phyloP scores from a whole-genome alignment of 2,888 invertebrate species.

The Lathronympha strigana region DNA sequence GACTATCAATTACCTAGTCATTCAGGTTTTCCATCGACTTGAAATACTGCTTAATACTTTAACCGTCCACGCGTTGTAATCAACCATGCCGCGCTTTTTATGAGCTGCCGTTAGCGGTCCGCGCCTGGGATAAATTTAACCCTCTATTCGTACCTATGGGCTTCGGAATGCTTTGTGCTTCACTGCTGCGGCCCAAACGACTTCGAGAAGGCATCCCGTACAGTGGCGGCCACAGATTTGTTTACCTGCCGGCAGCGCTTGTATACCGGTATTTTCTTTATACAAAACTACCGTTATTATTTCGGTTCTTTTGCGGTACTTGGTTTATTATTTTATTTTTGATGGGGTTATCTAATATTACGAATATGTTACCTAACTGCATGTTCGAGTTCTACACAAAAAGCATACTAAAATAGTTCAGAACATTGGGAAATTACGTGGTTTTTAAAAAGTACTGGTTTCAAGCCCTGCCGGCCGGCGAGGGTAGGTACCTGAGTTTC shows the following conservation, averaged over 20 bases:
- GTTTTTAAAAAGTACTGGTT: too few relatives aligned
- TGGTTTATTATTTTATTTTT: too few relatives aligned
- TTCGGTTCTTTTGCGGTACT: too few relatives aligned
- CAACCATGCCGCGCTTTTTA: slow-evolving; percentile 80
- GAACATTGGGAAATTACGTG: too few relatives aligned
- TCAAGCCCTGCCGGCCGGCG: too few relatives aligned
- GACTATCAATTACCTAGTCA: neutral
- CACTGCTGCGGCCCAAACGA: slow-evolving; percentile 21
- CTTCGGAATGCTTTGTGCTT: slow-evolving; percentile 38
- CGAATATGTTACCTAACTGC: too few relatives aligned
- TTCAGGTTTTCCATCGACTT: neutral
- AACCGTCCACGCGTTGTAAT: slow-evolving; percentile 73
- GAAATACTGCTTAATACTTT: slow-evolving; percentile 17
- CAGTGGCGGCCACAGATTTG: slow-evolving; percentile 17
- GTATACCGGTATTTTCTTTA: neutral
- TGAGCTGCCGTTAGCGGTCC: slow-evolving; percentile 74
- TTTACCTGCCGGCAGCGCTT: neutral
- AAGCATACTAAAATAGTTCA: too few relatives aligned
- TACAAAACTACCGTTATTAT: neutral
- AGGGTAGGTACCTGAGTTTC: too few relatives aligned
- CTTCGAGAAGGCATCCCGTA: slow-evolving; percentile 26
- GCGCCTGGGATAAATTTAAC: slow-evolving; percentile 74
- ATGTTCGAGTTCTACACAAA: too few relatives aligned
- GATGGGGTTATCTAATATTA: too few relatives aligned
- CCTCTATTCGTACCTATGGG: slow-evolving; percentile 48